Conservation (phyloP, 2,113 vertebrate species). For the Vulpes vulpes region DNA sequence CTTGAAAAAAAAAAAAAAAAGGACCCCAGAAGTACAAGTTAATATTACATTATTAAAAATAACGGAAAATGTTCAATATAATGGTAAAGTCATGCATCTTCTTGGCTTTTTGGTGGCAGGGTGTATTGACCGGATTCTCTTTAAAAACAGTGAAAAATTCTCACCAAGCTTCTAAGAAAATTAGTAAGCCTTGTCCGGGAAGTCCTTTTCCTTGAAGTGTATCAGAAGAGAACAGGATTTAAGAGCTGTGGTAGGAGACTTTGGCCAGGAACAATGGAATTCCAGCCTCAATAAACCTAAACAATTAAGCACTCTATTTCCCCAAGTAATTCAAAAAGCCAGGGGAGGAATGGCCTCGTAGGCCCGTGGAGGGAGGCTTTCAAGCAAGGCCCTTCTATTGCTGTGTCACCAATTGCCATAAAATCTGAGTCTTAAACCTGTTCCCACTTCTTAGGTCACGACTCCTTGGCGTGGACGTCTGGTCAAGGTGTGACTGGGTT, state of each 20-base stretch:
- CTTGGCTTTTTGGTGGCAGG: neutral
- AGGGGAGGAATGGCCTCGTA: neutral
- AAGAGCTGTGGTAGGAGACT: neutral
- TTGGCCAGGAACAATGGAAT: neutral
- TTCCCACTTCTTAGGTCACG: neutral
- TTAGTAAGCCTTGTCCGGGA: neutral
- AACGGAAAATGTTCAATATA: neutral
- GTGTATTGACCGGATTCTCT: neutral
- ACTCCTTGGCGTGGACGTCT: neutral
- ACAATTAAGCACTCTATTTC: neutral
- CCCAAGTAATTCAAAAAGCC: neutral
- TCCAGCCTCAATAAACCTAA: neutral
- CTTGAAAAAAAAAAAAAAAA: neutral
- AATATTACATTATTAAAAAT: neutral
- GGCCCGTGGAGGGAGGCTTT: neutral
- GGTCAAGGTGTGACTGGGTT: accelerated
- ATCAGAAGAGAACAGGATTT: neutral
- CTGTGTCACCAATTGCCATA: neutral
- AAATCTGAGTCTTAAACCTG: neutral
- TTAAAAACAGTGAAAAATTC: neutral
- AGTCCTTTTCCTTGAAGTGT: neutral
- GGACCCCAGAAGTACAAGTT: neutral
- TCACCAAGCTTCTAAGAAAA: neutral
- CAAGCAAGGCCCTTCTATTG: neutral
- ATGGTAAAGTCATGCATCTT: neutral